Evolutionary conservation across 2,113 vertebrate species (phyloP).

Genomic region (Bubalus kerabau): DNA sequence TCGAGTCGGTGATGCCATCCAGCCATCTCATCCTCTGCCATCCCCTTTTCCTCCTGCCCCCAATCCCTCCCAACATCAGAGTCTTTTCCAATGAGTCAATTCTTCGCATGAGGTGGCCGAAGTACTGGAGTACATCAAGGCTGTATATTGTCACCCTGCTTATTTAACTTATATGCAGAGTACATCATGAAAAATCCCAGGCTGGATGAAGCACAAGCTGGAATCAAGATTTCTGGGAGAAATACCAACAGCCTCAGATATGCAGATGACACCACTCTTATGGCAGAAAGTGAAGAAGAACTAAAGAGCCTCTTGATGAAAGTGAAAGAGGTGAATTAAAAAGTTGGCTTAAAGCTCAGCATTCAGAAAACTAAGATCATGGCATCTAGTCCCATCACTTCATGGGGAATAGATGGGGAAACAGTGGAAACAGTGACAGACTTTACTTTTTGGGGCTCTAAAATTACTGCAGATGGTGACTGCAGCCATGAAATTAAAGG

Average conservation of each 20-base stretch:
- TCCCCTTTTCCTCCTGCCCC: too few species aligned
- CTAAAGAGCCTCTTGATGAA: neutral
- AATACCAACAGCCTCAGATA: neutral
- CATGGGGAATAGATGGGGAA: neutral
- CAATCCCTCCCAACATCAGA: too few species aligned
- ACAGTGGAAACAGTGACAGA: neutral
- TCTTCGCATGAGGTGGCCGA: too few species aligned
- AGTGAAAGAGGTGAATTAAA: neutral
- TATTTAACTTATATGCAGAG: neutral
- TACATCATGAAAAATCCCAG: neutral
- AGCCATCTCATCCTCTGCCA: too few species aligned
- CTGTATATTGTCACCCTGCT: neutral
- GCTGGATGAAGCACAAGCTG: neutral
- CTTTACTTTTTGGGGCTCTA: accelerated
- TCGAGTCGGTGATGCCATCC: too few species aligned
- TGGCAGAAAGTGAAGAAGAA: neutral
- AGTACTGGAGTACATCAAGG: neutral
- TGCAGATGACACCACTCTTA: neutral
- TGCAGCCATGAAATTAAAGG: neutral
- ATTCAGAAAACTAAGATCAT: neutral
- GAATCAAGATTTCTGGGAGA: neutral
- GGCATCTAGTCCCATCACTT: neutral
- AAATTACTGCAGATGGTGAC: neutral
- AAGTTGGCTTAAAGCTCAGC: neutral
- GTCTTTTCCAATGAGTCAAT: too few species aligned